Evolutionary conservation across 2,888 invertebrate species (phyloP).

Genomic region (Dasypolia templi): DNA sequence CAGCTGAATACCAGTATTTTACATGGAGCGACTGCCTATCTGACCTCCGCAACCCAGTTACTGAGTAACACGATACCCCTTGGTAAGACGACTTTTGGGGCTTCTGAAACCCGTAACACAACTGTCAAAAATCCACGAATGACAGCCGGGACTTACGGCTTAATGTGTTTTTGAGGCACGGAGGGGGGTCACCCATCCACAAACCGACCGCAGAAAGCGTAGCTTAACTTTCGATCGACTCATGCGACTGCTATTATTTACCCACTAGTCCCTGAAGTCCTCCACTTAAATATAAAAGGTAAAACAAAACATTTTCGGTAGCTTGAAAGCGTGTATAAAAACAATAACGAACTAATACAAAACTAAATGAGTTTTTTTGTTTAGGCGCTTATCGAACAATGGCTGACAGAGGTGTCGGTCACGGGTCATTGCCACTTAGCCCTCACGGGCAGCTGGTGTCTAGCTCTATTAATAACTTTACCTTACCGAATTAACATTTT

Average conservation of each 20-base stretch:
- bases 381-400: slow-evolving; percentile 15
- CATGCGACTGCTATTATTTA: neutral
- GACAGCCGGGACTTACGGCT: neutral
- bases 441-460: slow-evolving; percentile 44
- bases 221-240: neutral
- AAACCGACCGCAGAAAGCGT: neutral
- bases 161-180: neutral
- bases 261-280: neutral
- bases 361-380: slow-evolving; percentile 21
- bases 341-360: slow-evolving; percentile 11
- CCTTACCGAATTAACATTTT: slow-evolving; percentile 58
- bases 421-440: slow-evolving; percentile 59
- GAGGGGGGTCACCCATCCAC: neutral
- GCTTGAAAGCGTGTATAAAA: slow-evolving; percentile 15
- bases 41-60: neutral
- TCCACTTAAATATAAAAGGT: neutral
- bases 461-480: slow-evolving; percentile 57
- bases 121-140: neutral
- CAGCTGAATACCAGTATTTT: neutral
- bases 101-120: neutral
- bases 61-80: neutral
- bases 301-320: neutral
- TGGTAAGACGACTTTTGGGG: neutral
- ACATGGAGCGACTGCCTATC: neutral
- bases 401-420: slow-evolving; percentile 33